Evolutionary conservation across 2,113 vertebrate genomes (phyloP), one percentile per base, ranked within the genome.

Genomic region (Psilopogon haemacephalus): DNA sequence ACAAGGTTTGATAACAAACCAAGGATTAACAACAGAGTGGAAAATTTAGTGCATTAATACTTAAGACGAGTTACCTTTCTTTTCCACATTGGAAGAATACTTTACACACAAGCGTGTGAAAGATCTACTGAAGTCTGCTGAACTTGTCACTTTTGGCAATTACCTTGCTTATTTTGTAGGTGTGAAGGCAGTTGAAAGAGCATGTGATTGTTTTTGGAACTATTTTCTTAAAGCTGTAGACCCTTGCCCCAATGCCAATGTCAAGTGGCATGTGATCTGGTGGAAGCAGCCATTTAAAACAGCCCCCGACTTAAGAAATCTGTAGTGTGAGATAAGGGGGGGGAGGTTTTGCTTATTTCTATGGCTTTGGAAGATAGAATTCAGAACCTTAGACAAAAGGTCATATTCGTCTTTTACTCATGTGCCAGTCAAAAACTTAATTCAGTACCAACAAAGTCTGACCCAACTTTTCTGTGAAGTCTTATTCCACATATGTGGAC

Each of bases 351-450:
- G 60, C 55, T 67, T 93, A 35, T 77, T 71, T 83, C 59, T 82
- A 52, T 23, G 64, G n/a, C 84, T 95, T 90, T 91, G 48, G 64
- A 86, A 90, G 88, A 85, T 72, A 91, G 82, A 90, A 71, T 75
- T 82, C 75, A 82, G 23, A 56, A 42, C 88, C 76, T 60, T 69
- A 84, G 80, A 83, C 73, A 71, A 84, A 95, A 94, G 32, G 8
- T 73, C 73, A 84, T 74, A 83, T 88, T 75, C 80, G 67, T 82
- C 46, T 81, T 83, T 91, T 79, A 59, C 56, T 83, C 8, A 9
- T 30, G 46, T 67, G 9, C 50, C 64, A 79, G 48, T 95, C 60
- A 86, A 89, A 90, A 71, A 11, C 11, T 23, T 77, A 87, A 62
- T 67, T 92, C 60, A 64, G 5, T 50, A 44, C 44, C 74, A 76